phyloP scores from a whole-genome alignment of 1,140 invertebrate genomes.

The Lasioglossum albipes region DNA sequence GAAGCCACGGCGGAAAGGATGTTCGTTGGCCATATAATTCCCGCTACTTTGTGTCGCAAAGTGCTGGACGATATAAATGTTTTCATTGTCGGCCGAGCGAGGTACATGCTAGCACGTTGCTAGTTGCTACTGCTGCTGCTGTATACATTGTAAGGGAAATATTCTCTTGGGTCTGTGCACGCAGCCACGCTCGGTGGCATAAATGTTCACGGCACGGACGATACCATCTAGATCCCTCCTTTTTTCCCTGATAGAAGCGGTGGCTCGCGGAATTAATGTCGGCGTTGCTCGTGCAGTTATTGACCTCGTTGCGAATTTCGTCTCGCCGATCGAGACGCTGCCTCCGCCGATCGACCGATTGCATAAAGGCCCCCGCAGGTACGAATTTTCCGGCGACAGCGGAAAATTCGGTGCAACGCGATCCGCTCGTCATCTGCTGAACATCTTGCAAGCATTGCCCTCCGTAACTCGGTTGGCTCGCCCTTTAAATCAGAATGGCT shows the following conservation, averaged over 20 bases:
- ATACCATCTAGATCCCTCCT: conserved; percentile 32
- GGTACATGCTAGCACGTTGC: too few relatives aligned
- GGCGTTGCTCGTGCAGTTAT: conserved; percentile 29
- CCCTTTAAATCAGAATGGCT: too few relatives aligned
- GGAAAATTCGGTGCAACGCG: too few relatives aligned
- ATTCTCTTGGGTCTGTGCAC: background rate
- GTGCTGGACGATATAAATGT: conserved; percentile 32
- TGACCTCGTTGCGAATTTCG: conserved; percentile 41
- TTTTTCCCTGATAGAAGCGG: conserved; percentile 18
- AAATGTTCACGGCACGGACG: conserved; percentile 15
- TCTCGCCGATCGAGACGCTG: background rate
- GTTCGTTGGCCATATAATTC: conserved; percentile 21
- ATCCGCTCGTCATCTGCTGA: too few relatives aligned
- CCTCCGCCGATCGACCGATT: too few relatives aligned
- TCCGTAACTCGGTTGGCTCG: too few relatives aligned
- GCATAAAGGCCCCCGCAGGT: too few relatives aligned
- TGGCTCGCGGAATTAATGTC: conserved; percentile 24
- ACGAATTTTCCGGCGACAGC: too few relatives aligned
- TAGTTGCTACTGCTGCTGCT: too few relatives aligned
- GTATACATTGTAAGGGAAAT: conserved; percentile 3
- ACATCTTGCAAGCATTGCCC: too few relatives aligned
- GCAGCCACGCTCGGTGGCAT: background rate
- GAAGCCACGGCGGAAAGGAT: conserved; percentile 31
- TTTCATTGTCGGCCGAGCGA: conserved; percentile 19
- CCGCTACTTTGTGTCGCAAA: conserved; percentile 32